Base-by-base conservation (phyloP, 1,140 invertebrate genomes). In the Drosophila bocki region DNA sequence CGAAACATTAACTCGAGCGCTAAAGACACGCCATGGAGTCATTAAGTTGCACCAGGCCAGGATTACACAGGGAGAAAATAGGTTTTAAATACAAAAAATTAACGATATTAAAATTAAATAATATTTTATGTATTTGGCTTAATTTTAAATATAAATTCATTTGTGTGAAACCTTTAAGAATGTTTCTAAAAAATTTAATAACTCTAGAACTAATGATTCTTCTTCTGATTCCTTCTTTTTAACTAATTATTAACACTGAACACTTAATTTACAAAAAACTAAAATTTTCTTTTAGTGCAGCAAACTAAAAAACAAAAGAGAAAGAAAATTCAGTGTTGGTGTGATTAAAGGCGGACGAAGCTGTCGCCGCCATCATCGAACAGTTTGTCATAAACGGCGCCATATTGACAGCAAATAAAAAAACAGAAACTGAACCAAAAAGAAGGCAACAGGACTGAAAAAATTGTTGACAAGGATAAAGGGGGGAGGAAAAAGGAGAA, bases 1-100 rank as follows among this genome's bases (percentile, higher is more conserved):
- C 80, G 80, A 80, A 90, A 81, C 84, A 88, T 88, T 81, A 84
- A 84, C 85, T 84, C 65, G 74, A 84, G 75, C 69, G 64, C 65
- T 80, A 88, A 88, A 90, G 85, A 84, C 80, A 88, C 84, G 84
- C 84, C 72, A 88, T 78, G 80, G 84, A 88, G 85, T 88, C 84
- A 90, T 88, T 88, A 88, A 74, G 76, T 77, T 60, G 54, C 53
- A 58, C 80, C 45, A 51, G 54, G 32, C 22, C 42, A 22, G 19
- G 11, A 39, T 42, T 45, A 48, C 54, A 44, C 56, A 62, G 32
- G 9, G 4, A 63, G 1, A 50, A 57, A 19, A 33, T 37, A 0
- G 19, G 15, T 19, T 17, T 12, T 11, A 13, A 2, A 17, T 2
- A 6, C 9, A 2, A 4, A 12, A 19, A 2, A 12, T 19, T 11